phyloP scores from a whole-genome alignment of 2,113 vertebrate genomes.

The Panthera tigris region DNA sequence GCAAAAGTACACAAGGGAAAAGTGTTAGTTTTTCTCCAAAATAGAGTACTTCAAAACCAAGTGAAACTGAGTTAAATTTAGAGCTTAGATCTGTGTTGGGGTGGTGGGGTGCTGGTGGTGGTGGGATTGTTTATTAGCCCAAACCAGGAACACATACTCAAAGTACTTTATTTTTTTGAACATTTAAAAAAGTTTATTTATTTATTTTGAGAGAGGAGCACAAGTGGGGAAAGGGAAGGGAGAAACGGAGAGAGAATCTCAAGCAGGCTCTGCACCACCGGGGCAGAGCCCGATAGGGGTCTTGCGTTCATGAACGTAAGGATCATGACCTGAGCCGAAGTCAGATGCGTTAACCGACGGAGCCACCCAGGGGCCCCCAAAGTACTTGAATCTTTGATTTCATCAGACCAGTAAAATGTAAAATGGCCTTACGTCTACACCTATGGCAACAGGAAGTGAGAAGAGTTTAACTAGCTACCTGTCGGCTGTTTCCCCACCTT shows the following conservation, averaged over 20 bases:
- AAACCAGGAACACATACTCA: not conserved
- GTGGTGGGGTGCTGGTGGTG: rapidly evolving
- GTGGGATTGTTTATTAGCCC: not conserved
- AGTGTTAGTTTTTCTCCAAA: conserved; percentile 23
- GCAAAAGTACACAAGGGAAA: not conserved
- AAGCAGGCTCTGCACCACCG: no score
- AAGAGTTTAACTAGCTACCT: not conserved
- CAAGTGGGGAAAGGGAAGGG: no score
- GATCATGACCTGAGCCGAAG: no score
- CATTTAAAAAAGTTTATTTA: no score
- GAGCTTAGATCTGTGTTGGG: not conserved
- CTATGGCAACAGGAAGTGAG: not conserved
- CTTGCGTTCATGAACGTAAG: no score
- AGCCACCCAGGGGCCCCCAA: not conserved
- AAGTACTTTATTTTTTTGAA: not conserved
- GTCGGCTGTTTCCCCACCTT: not conserved
- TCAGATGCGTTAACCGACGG: no score
- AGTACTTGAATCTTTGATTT: not conserved
- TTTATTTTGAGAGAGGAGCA: no score
- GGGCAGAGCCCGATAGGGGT: no score
- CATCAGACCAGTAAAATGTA: not conserved
- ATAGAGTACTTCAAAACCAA: not conserved
- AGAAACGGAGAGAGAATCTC: no score
- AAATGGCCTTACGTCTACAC: not conserved
- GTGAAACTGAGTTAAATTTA: conserved; percentile 20